These are phyloP conservation scores for Drosophila miranda DNA, from an alignment of 1,140 invertebrate genomes.

Conservation along the genomic window DNA sequence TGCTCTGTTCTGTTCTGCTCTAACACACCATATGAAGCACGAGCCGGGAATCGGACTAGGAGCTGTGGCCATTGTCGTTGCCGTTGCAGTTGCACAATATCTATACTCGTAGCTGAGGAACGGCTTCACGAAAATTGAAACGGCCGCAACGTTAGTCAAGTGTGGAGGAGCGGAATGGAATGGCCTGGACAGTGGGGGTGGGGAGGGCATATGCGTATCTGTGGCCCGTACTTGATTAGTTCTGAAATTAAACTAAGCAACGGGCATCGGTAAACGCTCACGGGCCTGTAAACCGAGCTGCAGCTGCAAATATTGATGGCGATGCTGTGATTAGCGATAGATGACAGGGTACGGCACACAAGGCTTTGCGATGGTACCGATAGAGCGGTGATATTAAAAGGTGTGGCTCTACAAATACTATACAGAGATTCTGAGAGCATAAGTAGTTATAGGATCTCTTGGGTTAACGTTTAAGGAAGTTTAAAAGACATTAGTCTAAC, in stretches of 20 bases:
- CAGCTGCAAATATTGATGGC: neutral
- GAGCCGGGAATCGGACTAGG: conserved; percentile 23
- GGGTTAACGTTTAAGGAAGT: too few relatives aligned
- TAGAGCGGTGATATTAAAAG: too few relatives aligned
- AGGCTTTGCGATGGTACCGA: neutral
- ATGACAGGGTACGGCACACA: neutral
- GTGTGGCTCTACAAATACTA: too few relatives aligned
- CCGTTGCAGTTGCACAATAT: conserved; percentile 12
- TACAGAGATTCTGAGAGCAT: too few relatives aligned
- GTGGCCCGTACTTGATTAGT: conserved; percentile 55
- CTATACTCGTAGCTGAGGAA: conserved; percentile 21
- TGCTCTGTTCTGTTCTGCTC: neutral
- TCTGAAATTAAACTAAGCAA: conserved; percentile 62
- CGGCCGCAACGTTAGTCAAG: conserved; percentile 27
- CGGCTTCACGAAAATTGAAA: conserved; percentile 33
- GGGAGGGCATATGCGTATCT: conserved; percentile 30
- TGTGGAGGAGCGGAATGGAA: neutral
- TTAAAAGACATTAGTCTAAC: too few relatives aligned
- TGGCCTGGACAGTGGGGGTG: neutral
- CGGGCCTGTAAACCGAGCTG: conserved; percentile 16
- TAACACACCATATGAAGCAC: conserved; percentile 2
- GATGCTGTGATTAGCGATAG: neutral
- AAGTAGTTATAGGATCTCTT: too few relatives aligned
- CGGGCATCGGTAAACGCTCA: conserved; percentile 17
- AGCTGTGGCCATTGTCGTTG: neutral